These are phyloP conservation scores for Sinotaia quadrata DNA, from an alignment of 2,888 invertebrate species.

Conservation along the genomic window DNA sequence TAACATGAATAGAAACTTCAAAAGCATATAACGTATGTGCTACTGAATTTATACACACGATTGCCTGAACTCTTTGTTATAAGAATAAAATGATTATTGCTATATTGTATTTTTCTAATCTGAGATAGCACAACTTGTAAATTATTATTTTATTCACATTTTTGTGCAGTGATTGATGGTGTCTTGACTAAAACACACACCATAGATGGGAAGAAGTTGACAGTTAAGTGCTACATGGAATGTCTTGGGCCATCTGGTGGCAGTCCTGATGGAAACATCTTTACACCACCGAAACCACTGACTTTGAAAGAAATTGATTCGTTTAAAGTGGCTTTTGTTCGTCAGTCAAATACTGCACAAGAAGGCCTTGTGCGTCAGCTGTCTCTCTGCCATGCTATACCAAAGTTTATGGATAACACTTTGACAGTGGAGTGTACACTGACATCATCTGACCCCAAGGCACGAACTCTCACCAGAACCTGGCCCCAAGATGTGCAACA, in stretches of 20 bases:
- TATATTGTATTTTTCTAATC: no score
- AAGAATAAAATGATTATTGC: no score
- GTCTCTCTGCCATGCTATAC: not conserved
- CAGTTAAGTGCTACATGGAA: not conserved
- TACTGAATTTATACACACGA: no score
- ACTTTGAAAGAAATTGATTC: conserved; percentile 12
- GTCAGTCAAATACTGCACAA: not conserved
- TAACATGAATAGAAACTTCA: no score
- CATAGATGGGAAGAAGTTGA: not conserved
- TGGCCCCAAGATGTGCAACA: conserved; percentile 24
- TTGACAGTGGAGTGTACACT: conserved; percentile 20
- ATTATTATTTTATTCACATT: no score
- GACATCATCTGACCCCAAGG: conserved; percentile 9
- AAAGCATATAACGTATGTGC: no score
- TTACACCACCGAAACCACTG: conserved; percentile 20
- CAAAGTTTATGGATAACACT: conserved; percentile 1
- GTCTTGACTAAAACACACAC: not conserved
- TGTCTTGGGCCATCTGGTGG: conserved; percentile 3
- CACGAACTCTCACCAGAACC: conserved; percentile 9
- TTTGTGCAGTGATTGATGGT: not conserved
- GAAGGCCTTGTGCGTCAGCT: not conserved
- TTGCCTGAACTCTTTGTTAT: no score
- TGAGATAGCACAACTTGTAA: no score
- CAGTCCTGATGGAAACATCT: conserved; percentile 2
- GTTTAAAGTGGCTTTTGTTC: conserved; percentile 20